phyloP scores from a whole-genome alignment of 2,797 vertebrate genomes.

The Poecilia picta region DNA sequence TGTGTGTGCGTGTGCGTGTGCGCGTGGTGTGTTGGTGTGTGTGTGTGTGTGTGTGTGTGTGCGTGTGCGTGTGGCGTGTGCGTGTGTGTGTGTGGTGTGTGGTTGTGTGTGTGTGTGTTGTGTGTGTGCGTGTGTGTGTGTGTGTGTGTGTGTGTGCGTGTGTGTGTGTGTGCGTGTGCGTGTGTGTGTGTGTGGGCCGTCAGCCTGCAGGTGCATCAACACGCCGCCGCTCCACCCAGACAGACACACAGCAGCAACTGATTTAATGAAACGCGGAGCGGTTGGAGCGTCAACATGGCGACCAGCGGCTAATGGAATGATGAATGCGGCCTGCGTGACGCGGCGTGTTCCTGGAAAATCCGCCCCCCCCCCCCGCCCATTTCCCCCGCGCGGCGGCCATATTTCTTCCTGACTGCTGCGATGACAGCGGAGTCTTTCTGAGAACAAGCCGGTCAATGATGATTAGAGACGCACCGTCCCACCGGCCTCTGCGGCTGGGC shows the following conservation, averaged over 20 bases:
- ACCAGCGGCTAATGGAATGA: slow-evolving; percentile 62
- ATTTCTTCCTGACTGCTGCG: slow-evolving; percentile 52
- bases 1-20: too few relatives aligned
- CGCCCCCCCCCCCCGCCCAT: slow-evolving; percentile 38
- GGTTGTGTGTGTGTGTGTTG: too few relatives aligned
- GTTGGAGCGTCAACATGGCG: slow-evolving; percentile 23
- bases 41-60: too few relatives aligned
- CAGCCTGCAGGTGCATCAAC: slow-evolving; percentile 1
- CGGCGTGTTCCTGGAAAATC: slow-evolving; percentile 61
- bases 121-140: too few relatives aligned
- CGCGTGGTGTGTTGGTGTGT: too few relatives aligned
- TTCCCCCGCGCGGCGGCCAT: slow-evolving; percentile 44
- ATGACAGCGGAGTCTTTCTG: slow-evolving; percentile 48
- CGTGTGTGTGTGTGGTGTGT: too few relatives aligned
- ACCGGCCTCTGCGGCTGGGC: not conserved
- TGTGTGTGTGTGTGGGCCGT: not conserved
- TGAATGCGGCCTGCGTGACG: slow-evolving; percentile 49
- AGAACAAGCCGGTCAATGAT: slow-evolving; percentile 56
- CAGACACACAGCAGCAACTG: slow-evolving; percentile 29
- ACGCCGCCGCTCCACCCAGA: slow-evolving; percentile 3
- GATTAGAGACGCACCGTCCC: slow-evolving; percentile 40
- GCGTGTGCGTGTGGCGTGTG: too few relatives aligned
- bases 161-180: too few relatives aligned
- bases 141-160: too few relatives aligned
- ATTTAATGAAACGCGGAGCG: slow-evolving; percentile 36